These are phyloP conservation scores for Anser cygnoides DNA, from an alignment of 2,113 vertebrate genomes.

Conservation along the genomic window DNA sequence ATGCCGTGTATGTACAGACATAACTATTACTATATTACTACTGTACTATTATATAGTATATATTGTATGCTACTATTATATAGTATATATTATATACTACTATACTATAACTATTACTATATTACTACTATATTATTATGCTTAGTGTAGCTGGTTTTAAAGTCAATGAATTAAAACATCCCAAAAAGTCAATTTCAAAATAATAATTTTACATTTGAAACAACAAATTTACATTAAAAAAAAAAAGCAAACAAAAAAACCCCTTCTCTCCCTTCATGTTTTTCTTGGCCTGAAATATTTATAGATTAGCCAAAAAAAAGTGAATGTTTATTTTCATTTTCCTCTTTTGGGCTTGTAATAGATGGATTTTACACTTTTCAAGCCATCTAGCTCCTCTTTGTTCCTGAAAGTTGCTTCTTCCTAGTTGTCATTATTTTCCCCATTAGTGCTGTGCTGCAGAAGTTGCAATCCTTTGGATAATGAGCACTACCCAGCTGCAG, in stretches of 20 bases:
- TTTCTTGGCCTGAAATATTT: background rate
- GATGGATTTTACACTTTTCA: background rate
- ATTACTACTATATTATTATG: background rate
- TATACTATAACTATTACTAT: background rate
- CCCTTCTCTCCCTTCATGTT: background rate
- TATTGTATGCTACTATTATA: too few relatives aligned
- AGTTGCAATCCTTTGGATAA: background rate
- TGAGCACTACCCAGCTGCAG: background rate
- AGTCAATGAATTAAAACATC: background rate
- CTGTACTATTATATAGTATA: too few relatives aligned
- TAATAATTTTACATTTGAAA: conserved; percentile 2
- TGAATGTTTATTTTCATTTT: background rate
- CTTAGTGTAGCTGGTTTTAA: conserved; percentile 16
- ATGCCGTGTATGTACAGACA: background rate
- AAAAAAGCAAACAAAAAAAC: background rate
- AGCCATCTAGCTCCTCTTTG: background rate
- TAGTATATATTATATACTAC: too few relatives aligned
- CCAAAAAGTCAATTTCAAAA: conserved; percentile 41
- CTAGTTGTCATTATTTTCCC: background rate
- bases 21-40: conserved; percentile 17
- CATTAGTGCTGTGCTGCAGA: background rate
- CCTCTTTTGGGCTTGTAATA: background rate
- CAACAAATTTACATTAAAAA: too few relatives aligned
- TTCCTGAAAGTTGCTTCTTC: background rate
- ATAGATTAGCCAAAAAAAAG: background rate